A percentile compares a stretch with the other conserved stretches of the same genome.
phyloP scores from a whole-genome alignment of 2,113 vertebrate genomes.

The Pontoporia blainvillei region DNA sequence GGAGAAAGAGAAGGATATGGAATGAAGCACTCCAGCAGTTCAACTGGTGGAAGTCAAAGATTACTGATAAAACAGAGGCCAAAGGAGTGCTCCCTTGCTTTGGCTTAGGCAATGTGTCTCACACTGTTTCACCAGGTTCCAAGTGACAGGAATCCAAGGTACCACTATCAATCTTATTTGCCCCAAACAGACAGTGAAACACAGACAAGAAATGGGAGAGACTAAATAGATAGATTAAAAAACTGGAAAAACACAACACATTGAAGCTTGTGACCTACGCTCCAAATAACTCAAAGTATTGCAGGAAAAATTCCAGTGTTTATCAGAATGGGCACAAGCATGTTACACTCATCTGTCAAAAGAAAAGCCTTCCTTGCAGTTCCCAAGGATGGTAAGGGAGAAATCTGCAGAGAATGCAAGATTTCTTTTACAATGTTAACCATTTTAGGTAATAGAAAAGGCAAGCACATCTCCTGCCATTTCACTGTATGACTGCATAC shows the following conservation, averaged over 20 bases:
- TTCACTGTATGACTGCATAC: slow-evolving; percentile 27
- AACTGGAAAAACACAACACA: slow-evolving; percentile 4
- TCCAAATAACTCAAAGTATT: background rate
- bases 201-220: slow-evolving; percentile 59
- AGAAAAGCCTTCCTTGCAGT: slow-evolving; percentile 48
- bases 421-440: slow-evolving; percentile 41
- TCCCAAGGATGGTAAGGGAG: background rate
- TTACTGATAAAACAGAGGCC: slow-evolving; percentile 58
- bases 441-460: slow-evolving; percentile 50
- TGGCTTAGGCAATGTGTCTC: slow-evolving; percentile 14
- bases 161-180: slow-evolving; percentile 57
- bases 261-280: background rate
- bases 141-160: slow-evolving; percentile 45
- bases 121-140: slow-evolving; percentile 30
- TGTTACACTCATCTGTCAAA: slow-evolving; percentile 28
- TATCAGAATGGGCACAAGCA: slow-evolving; percentile 24
- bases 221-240: slow-evolving; percentile 41
- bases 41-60: slow-evolving; percentile 68
- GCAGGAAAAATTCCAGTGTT: slow-evolving; percentile 36
- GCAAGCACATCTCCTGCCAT: slow-evolving; percentile 33
- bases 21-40: slow-evolving; percentile 48
- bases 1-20: slow-evolving; percentile 58
- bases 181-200: slow-evolving; percentile 41
- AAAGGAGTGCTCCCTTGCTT: slow-evolving; percentile 4
- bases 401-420: slow-evolving; percentile 40